Percentiles rank a stretch among this genome's conserved stretches.
Conservation (phyloP, 2,888 invertebrate genomes). For the Microctonus aethiopoides region DNA sequence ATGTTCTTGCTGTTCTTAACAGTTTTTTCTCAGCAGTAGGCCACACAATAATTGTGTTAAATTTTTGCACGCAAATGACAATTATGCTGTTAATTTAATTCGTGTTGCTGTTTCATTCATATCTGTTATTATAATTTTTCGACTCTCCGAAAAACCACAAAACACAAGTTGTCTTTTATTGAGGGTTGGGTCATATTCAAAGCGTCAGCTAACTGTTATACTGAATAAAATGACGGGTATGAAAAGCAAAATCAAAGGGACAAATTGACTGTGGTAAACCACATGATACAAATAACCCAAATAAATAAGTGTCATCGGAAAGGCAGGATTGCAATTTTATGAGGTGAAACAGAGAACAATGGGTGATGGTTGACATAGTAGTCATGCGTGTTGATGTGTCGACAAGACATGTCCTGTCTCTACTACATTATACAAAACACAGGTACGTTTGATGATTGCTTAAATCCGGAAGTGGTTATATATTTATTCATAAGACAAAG, state of each 20-base stretch:
- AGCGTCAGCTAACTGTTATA: neutral
- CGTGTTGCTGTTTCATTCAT: slow-evolving; percentile 4
- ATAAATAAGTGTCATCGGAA: slow-evolving; percentile 35
- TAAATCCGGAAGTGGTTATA: neutral
- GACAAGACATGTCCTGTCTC: slow-evolving; percentile 45
- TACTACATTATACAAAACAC: neutral
- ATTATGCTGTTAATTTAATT: slow-evolving; percentile 18
- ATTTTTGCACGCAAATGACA: slow-evolving; percentile 32
- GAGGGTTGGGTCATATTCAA: neutral
- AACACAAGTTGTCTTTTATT: slow-evolving; percentile 24
- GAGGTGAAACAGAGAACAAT: neutral
- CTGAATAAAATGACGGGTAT: slow-evolving; percentile 18
- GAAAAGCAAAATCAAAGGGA: slow-evolving; percentile 21
- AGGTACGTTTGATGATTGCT: neutral
- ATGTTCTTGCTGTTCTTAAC: no score
- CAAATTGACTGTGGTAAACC: slow-evolving; percentile 56
- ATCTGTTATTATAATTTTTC: neutral
- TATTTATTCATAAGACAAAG: no score
- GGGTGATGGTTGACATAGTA: slow-evolving; percentile 32
- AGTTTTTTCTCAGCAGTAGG: no score
- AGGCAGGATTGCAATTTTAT: slow-evolving; percentile 18
- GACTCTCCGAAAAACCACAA: slow-evolving; percentile 35
- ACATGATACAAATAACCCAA: slow-evolving; percentile 43
- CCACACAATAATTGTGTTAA: slow-evolving; percentile 8
- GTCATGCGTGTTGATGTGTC: slow-evolving; percentile 64